These are phyloP conservation scores for Campaea margaritaria DNA, from an alignment of 2,888 invertebrate genomes.

Conservation along the genomic window DNA sequence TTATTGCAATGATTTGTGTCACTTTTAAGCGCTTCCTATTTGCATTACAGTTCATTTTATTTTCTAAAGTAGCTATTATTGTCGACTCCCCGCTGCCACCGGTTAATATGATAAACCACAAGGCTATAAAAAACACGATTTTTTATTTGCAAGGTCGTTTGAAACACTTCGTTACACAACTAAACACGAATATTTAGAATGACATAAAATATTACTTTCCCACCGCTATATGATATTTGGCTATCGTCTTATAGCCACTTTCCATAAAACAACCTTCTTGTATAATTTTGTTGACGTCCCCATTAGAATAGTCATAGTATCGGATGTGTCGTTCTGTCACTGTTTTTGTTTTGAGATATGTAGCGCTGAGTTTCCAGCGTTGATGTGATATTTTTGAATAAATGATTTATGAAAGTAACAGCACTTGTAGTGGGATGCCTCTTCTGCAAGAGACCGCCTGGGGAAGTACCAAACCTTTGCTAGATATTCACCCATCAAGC, in stretches of 20 bases:
- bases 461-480: too few relatives aligned
- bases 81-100: conserved; percentile 11
- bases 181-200: conserved; percentile 34
- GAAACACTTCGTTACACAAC: conserved; percentile 24
- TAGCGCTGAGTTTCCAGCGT: not conserved
- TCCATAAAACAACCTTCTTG: conserved; percentile 17
- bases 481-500: too few relatives aligned
- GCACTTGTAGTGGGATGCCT: too few relatives aligned
- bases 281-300: conserved; percentile 32
- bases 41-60: conserved; percentile 10
- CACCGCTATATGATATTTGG: conserved; percentile 38
- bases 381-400: too few relatives aligned
- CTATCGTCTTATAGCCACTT: conserved; percentile 37
- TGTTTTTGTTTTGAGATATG: too few relatives aligned
- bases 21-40: conserved; percentile 11
- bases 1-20: conserved; percentile 18
- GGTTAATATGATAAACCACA: not conserved
- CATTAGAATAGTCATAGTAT: conserved; percentile 29
- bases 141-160: conserved; percentile 32
- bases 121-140: conserved; percentile 12
- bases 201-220: conserved; percentile 36
- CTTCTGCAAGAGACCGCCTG: too few relatives aligned
- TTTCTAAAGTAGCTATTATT: conserved; percentile 1
- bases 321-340: conserved; percentile 8
- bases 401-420: too few relatives aligned